phyloP scores from a whole-genome alignment of 2,113 vertebrate genomes.

The Oncorhynchus nerka region DNA sequence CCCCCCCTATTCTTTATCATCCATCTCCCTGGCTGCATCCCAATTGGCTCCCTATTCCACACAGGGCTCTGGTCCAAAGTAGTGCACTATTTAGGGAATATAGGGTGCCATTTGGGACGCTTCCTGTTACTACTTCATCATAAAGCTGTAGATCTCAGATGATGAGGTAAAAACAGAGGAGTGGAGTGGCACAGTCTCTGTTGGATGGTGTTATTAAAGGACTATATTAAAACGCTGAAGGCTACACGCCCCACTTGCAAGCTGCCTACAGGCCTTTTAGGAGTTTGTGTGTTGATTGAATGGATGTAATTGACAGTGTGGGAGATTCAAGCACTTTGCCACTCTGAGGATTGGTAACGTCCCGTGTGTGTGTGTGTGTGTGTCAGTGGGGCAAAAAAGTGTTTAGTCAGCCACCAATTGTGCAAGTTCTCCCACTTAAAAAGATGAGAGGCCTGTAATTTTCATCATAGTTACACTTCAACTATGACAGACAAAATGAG shows the following conservation, averaged over 20 bases:
- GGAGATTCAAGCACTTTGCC: neutral
- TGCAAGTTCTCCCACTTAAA: too few relatives aligned
- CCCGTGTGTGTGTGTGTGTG: neutral
- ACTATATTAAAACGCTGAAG: constrained; percentile 54
- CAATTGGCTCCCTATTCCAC: neutral
- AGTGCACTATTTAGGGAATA: too few relatives aligned
- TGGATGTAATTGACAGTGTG: constrained; percentile 31
- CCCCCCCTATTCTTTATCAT: constrained; percentile 45
- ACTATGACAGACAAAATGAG: too few relatives aligned
- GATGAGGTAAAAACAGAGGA: neutral
- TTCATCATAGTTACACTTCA: too few relatives aligned
- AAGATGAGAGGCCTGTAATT: too few relatives aligned
- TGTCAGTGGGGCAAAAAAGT: too few relatives aligned
- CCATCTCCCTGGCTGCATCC: neutral
- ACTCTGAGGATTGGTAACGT: too few relatives aligned
- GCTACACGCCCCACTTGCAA: constrained; percentile 52
- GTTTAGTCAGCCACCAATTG: too few relatives aligned
- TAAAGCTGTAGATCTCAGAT: neutral
- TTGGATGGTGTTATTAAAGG: constrained; percentile 57
- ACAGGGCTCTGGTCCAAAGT: too few relatives aligned
- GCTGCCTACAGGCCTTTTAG: constrained; percentile 41
- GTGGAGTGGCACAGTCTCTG: constrained; percentile 27
- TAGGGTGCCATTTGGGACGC: too few relatives aligned
- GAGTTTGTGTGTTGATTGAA: neutral
- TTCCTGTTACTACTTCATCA: neutral